phyloP scores from a whole-genome alignment of 2,797 vertebrate species.

The Sebastes vulpes region DNA sequence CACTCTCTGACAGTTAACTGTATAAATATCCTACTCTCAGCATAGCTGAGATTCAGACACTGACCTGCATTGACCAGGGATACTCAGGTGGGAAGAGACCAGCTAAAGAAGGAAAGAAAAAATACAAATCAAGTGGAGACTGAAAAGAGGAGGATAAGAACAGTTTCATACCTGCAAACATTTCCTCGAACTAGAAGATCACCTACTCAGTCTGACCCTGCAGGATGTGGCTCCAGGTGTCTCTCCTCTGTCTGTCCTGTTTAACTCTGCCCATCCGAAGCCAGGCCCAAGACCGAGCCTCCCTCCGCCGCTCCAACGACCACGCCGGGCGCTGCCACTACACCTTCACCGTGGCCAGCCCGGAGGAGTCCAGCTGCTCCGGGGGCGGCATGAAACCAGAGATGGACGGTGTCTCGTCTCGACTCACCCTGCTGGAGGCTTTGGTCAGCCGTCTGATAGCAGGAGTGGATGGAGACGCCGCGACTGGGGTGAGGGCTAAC shows the following conservation, averaged over 20 bases:
- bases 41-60: conserved; percentile 53
- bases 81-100: background rate
- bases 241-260: conserved; percentile 71
- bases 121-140: background rate
- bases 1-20: conserved; percentile 51
- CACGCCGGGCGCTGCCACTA: conserved; percentile 88
- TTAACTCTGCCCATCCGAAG: conserved; percentile 40
- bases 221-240: conserved; percentile 75
- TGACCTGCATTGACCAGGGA: conserved; percentile 43
- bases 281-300: conserved; percentile 75
- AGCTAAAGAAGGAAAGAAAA: background rate
- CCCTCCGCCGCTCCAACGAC: conserved; percentile 80
- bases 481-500: conserved; percentile 6
- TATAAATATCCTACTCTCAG: conserved; percentile 73
- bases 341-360: conserved; percentile 90
- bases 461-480: conserved; percentile 8
- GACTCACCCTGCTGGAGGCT: conserved; percentile 87
- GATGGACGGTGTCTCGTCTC: conserved; percentile 78
- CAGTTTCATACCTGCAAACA: background rate
- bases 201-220: background rate
- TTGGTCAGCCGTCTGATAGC: conserved; percentile 78
- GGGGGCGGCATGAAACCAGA: conserved; percentile 55
- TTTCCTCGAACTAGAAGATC: background rate
- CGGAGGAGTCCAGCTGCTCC: conserved; percentile 85
- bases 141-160: background rate